Conservation (phyloP, 2,797 vertebrate species). For the Pristis pectinata region DNA sequence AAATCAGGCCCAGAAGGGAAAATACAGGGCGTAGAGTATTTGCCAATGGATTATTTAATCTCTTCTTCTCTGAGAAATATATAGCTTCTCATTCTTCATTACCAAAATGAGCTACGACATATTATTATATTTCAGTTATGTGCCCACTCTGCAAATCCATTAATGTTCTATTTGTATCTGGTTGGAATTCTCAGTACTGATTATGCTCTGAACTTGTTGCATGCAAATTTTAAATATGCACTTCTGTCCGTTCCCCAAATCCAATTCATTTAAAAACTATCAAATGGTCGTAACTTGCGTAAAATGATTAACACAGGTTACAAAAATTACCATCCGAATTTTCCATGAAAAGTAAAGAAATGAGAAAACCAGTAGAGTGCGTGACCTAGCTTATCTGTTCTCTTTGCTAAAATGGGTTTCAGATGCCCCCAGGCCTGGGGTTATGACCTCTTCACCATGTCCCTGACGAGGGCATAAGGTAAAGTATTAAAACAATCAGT, state of each 20-base stretch:
- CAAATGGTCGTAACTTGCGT: background rate
- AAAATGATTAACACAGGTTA: background rate
- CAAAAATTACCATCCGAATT: background rate
- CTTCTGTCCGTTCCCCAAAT: background rate
- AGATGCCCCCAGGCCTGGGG: slow-evolving; percentile 13
- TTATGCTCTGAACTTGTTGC: background rate
- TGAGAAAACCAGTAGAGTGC: background rate
- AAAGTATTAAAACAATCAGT: slow-evolving; percentile 33
- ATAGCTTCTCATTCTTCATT: background rate
- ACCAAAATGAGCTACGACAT: background rate
- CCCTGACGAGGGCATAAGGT: slow-evolving; percentile 10
- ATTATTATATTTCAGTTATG: background rate
- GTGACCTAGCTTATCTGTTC: slow-evolving; percentile 22
- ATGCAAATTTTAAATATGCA: background rate
- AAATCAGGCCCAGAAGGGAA: background rate
- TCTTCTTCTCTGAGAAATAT: background rate
- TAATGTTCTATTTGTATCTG: background rate
- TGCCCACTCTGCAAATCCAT: background rate
- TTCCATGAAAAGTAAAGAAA: background rate
- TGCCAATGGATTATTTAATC: background rate
- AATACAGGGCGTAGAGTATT: no score
- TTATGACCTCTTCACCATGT: slow-evolving; percentile 22
- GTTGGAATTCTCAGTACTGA: background rate
- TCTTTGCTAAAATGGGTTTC: slow-evolving; percentile 26
- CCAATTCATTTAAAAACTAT: background rate